Percentiles rank a stretch among this genome's conserved stretches.
Evolutionary conservation across 2,797 vertebrate species (phyloP).

Genomic region (Coluber constrictor): DNA sequence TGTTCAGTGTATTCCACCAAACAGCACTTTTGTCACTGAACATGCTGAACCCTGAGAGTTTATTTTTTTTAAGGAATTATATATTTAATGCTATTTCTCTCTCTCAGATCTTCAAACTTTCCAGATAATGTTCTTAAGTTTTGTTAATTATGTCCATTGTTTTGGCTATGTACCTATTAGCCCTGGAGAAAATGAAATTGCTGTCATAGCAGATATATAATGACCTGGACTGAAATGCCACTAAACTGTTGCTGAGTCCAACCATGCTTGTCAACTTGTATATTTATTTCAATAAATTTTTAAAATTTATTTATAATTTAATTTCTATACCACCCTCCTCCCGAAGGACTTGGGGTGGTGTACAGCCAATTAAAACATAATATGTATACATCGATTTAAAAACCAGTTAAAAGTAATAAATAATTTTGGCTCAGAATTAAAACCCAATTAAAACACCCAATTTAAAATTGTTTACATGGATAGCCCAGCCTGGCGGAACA

Average conservation of each 20-base stretch:
- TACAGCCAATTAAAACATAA: too few species aligned
- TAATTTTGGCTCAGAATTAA: too few species aligned
- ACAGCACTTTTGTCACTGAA: background rate
- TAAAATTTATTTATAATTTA: too few species aligned
- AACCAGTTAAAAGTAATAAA: too few species aligned
- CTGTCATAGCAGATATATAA: background rate
- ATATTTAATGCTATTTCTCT: background rate
- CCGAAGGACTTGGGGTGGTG: too few species aligned
- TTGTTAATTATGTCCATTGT: background rate
- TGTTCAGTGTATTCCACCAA: background rate
- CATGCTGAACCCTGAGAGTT: background rate
- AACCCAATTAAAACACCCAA: too few species aligned
- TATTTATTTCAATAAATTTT: too few species aligned
- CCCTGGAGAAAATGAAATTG: background rate
- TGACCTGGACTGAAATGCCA: background rate
- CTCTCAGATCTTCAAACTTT: background rate
- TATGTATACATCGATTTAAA: too few species aligned
- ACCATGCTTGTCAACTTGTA: background rate
- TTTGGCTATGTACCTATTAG: background rate
- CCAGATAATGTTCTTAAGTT: background rate
- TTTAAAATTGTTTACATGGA: too few species aligned
- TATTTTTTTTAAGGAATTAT: background rate
- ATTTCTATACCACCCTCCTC: too few species aligned
- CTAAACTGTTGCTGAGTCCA: background rate
- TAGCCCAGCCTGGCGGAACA: too few species aligned